A percentile compares a stretch with the other conserved stretches of the same genome.
phyloP scores from a whole-genome alignment of 2,113 vertebrate genomes.

The Marcusenius ussheri region DNA sequence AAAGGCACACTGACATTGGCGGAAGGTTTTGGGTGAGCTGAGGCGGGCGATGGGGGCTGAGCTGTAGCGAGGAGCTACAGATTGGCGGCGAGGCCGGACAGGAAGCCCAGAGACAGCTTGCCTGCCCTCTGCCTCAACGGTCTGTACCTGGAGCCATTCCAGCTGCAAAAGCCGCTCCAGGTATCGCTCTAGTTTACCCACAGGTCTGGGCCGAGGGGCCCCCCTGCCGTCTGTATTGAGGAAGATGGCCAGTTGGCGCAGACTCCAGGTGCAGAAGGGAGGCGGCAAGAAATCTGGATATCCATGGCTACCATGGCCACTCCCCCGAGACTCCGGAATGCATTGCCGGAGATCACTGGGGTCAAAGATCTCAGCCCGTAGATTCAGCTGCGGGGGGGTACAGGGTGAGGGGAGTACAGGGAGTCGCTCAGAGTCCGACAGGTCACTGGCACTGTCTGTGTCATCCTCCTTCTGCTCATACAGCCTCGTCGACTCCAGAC shows the following conservation, averaged over 20 bases:
- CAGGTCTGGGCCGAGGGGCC: conserved; percentile 57
- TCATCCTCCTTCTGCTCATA: conserved; percentile 66
- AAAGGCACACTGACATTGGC: conserved; percentile 54
- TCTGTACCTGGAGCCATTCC: conserved; percentile 86
- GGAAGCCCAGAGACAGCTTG: conserved; percentile 19
- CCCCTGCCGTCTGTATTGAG: conserved; percentile 64
- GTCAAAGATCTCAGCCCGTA: conserved; percentile 83
- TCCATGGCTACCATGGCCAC: conserved; percentile 44
- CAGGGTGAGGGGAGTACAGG: conserved; percentile 76
- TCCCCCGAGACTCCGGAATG: conserved; percentile 48
- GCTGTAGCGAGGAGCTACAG: conserved; percentile 55
- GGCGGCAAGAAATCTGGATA: conserved; percentile 87
- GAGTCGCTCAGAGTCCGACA: conserved; percentile 86
- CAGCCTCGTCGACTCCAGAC: conserved; percentile 44
- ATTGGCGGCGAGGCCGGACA: conserved; percentile 43
- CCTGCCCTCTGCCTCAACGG: conserved; percentile 68
- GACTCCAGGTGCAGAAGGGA: conserved; percentile 83
- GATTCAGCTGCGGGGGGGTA: conserved; percentile 79
- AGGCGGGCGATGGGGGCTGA: conserved; percentile 62
- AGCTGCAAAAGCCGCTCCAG: conserved; percentile 77
- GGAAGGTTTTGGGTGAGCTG: conserved; percentile 60
- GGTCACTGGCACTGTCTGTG: conserved; percentile 85
- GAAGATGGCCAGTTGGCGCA: conserved; percentile 70
- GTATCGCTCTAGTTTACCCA: conserved; percentile 71
- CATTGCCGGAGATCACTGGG: conserved; percentile 58